These are phyloP conservation scores for Trogon melanurus DNA, from an alignment of 2,113 vertebrate species.

Conservation along the genomic window DNA sequence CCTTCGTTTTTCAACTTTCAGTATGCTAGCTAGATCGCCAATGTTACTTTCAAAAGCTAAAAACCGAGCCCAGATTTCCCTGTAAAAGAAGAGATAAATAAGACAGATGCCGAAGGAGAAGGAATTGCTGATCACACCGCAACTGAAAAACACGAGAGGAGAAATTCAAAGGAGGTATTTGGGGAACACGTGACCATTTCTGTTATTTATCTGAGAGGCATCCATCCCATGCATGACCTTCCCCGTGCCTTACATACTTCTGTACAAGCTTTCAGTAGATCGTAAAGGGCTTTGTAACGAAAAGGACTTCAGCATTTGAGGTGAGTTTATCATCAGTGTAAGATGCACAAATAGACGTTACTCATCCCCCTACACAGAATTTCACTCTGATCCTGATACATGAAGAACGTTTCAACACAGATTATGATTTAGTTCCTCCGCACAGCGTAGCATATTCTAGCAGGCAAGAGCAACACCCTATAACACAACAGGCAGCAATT, in stretches of 20 bases:
- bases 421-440: not conserved
- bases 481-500: not conserved
- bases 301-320: not conserved
- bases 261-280: not conserved
- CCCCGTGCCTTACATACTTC: not conserved
- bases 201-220: not conserved
- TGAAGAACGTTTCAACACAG: not conserved
- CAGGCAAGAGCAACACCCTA: not conserved
- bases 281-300: not conserved
- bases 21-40: slow-evolving; percentile 96
- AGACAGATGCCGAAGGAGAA: not conserved
- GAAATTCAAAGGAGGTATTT: not conserved
- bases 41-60: slow-evolving; percentile 98
- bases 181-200: not conserved
- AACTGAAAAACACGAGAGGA: not conserved
- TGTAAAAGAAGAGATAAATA: slow-evolving; percentile 64
- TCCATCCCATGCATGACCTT: not conserved
- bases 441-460: not conserved
- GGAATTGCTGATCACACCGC: not conserved
- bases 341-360: not conserved
- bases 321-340: not conserved
- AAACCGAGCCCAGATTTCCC: slow-evolving; percentile 98
- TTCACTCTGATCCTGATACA: not conserved
- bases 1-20: slow-evolving; percentile 95
- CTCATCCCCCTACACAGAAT: not conserved